phyloP scores from a whole-genome alignment of 1,140 invertebrate genomes.

The Meloidogyne hapla region DNA sequence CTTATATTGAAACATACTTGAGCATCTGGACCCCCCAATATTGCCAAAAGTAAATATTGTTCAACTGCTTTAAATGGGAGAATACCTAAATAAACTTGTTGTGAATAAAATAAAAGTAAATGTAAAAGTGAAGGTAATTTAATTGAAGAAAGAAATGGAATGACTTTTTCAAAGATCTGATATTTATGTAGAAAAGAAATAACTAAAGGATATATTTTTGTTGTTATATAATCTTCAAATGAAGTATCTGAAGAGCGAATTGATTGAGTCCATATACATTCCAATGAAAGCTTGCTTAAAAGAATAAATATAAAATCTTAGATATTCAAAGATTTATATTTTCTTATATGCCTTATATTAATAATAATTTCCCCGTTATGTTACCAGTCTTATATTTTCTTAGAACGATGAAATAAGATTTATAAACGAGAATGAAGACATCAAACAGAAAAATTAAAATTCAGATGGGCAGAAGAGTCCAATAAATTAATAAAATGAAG shows the following conservation, averaged over 20 bases:
- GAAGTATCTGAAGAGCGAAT: neutral
- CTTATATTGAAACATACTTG: conserved; percentile 15
- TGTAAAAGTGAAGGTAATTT: conserved; percentile 33
- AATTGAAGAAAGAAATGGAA: neutral
- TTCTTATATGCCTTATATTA: too few relatives aligned
- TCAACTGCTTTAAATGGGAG: conserved; percentile 23
- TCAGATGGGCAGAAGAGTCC: too few relatives aligned
- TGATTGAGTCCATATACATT: conserved; percentile 3
- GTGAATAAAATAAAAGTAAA: conserved; percentile 30
- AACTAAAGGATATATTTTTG: conserved; percentile 20
- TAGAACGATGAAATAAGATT: too few relatives aligned
- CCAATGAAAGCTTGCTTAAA: neutral
- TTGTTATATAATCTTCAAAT: conserved; percentile 23
- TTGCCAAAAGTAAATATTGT: conserved; percentile 28
- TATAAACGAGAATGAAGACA: too few relatives aligned
- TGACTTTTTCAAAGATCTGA: neutral
- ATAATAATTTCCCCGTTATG: too few relatives aligned
- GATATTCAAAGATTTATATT: too few relatives aligned
- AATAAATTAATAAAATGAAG: too few relatives aligned
- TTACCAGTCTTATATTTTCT: too few relatives aligned
- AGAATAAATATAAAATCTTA: too few relatives aligned
- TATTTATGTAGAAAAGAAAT: neutral
- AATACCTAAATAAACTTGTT: conserved; percentile 28
- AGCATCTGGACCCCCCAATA: conserved; percentile 22
- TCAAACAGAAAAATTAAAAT: too few relatives aligned